Percentiles rank a stretch among this genome's conserved stretches.
phyloP scores from a whole-genome alignment of 2,113 vertebrate genomes.

The Cyprinus carpio region DNA sequence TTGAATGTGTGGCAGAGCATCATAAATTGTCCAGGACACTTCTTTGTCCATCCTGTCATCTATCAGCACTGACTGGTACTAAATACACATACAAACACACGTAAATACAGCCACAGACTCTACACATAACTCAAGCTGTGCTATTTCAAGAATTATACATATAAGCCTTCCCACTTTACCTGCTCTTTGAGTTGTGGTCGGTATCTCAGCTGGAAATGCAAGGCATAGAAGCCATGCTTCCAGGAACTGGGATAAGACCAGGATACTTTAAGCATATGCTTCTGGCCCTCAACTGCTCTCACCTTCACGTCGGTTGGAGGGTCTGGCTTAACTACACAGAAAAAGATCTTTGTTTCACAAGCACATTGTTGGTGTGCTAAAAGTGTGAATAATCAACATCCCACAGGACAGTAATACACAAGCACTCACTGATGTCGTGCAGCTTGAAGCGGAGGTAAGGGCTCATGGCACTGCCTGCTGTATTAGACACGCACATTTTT shows the following conservation, averaged over 20 bases:
- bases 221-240: conserved; percentile 60
- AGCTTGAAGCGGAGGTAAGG: conserved; percentile 49
- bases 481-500: conserved; percentile 70
- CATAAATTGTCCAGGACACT: conserved; percentile 54
- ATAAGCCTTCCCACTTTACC: conserved; percentile 51
- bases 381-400: not conserved
- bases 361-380: not conserved
- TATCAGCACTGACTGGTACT: conserved; percentile 33
- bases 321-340: conserved; percentile 73
- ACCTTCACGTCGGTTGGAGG: conserved; percentile 65
- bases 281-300: conserved; percentile 39
- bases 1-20: conserved; percentile 60
- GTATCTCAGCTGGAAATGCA: conserved; percentile 70
- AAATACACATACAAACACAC: conserved; percentile 36
- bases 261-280: conserved; percentile 59
- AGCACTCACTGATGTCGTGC: conserved; percentile 65
- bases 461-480: conserved; percentile 65
- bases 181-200: conserved; percentile 49
- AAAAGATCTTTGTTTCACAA: not conserved
- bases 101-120: conserved; percentile 24
- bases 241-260: conserved; percentile 71
- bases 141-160: not conserved
- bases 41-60: accelerated
- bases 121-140: not conserved
- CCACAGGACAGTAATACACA: not conserved